These are phyloP conservation scores for Tetranychus urticae DNA, from an alignment of 1,140 invertebrate species.

Conservation along the genomic window DNA sequence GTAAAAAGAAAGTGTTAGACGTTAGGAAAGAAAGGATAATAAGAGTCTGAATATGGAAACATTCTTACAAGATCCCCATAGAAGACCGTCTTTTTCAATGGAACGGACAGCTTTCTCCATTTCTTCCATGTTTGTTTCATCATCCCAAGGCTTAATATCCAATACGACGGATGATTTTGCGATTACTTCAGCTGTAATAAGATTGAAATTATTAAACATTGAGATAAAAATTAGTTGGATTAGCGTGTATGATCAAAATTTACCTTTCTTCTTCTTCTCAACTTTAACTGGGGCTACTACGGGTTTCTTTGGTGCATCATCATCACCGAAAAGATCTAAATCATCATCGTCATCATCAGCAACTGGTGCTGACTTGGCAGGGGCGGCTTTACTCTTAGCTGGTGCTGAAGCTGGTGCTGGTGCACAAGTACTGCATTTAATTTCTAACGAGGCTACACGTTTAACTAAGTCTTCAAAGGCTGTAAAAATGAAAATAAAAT, in stretches of 20 bases:
- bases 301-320: conserved; percentile 17
- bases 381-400: neutral
- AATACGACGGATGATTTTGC: conserved; percentile 84
- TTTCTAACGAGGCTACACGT: neutral
- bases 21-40: neutral
- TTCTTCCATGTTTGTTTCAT: conserved; percentile 73
- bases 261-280: conserved; percentile 5
- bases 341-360: conserved; percentile 62
- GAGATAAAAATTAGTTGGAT: neutral
- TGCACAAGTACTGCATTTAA: neutral
- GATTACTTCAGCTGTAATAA: conserved; percentile 24
- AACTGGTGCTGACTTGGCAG: neutral
- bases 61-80: conserved; percentile 42
- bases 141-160: conserved; percentile 95
- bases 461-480: neutral
- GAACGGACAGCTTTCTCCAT: conserved; percentile 57
- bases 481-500: neutral
- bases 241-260: neutral
- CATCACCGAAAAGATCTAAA: conserved; percentile 73
- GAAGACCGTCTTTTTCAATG: conserved; percentile 55
- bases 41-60: neutral
- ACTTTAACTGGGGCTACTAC: neutral
- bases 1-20: neutral
- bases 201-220: neutral
- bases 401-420: neutral